A percentile compares a stretch with the other conserved stretches of the same genome.
Evolutionary conservation across 1,140 invertebrate species (phyloP).

Genomic region (Leptestheria dahalacensis): DNA sequence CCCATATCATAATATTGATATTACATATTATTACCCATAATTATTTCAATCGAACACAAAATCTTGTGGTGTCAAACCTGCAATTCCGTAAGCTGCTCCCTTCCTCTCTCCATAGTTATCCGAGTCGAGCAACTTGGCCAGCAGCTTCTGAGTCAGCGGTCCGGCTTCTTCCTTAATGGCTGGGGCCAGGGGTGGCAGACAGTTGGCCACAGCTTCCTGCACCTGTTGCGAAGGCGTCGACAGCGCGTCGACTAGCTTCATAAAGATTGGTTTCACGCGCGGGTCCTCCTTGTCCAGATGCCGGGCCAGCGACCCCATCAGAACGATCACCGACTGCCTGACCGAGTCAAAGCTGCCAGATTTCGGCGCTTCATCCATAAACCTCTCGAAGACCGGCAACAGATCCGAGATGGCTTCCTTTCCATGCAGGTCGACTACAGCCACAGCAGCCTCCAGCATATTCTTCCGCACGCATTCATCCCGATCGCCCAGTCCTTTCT

Average conservation of each 20-base stretch:
- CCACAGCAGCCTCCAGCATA: constrained; percentile 87
- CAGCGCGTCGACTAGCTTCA: constrained; percentile 73
- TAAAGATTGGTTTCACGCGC: constrained; percentile 78
- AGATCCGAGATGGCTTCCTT: constrained; percentile 53
- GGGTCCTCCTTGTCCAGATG: constrained; percentile 84
- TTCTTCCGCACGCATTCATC: constrained; percentile 62
- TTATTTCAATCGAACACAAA: too few species aligned
- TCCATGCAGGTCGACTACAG: constrained; percentile 78
- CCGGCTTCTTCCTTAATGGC: constrained; percentile 81
- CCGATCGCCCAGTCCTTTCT: constrained; percentile 70
- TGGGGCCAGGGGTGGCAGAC: constrained; percentile 80
- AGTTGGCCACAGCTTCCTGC: constrained; percentile 94
- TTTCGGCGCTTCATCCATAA: constrained; percentile 77
- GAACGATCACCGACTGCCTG: constrained; percentile 85
- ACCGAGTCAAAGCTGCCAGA: constrained; percentile 81
- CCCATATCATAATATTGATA: too few species aligned
- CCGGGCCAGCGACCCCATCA: constrained; percentile 89
- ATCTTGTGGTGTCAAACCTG: constrained; percentile 30
- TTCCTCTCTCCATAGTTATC: constrained; percentile 93
- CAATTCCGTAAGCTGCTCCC: constrained; percentile 77
- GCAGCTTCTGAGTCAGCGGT: constrained; percentile 68
- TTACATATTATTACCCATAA: too few species aligned
- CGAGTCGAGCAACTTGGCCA: constrained; percentile 76
- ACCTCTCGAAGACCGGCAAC: constrained; percentile 75
- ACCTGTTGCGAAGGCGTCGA: constrained; percentile 95